phyloP scores from a whole-genome alignment of 2,797 vertebrate genomes.

The Bradypodion pumilum region DNA sequence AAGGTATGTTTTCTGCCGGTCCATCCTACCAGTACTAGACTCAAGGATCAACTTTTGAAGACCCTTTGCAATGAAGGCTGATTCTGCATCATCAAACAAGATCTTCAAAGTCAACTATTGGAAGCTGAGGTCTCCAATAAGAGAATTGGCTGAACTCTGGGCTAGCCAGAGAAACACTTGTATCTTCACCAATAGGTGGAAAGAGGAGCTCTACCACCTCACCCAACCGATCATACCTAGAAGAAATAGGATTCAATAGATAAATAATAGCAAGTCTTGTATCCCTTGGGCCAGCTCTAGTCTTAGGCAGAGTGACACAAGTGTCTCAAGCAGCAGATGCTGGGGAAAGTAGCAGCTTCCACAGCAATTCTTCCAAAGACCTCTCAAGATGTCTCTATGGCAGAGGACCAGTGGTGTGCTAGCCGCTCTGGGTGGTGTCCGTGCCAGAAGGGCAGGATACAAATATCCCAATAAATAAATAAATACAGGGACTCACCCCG shows the following conservation, averaged over 20 bases:
- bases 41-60: background rate
- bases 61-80: background rate
- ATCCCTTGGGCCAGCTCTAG: background rate
- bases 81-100: fast-evolving
- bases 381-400: background rate
- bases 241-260: background rate
- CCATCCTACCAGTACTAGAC: background rate
- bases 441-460: no score
- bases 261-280: background rate
- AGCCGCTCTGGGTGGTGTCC: no score
- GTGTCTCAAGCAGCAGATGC: background rate
- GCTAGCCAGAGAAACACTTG: conserved; percentile 69
- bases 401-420: no score
- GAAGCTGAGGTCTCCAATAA: conserved; percentile 83
- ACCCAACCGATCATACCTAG: conserved; percentile 85
- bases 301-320: background rate
- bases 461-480: no score
- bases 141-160: conserved; percentile 87
- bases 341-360: background rate
- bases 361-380: background rate
- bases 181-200: conserved; percentile 75
- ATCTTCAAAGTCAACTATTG: conserved; percentile 41
- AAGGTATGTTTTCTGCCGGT: background rate
- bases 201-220: conserved; percentile 93
- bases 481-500: no score